Percentiles rank a stretch among this genome's conserved stretches.
Conservation (phyloP, 2,797 vertebrate species). For the Poeciliopsis infans region DNA sequence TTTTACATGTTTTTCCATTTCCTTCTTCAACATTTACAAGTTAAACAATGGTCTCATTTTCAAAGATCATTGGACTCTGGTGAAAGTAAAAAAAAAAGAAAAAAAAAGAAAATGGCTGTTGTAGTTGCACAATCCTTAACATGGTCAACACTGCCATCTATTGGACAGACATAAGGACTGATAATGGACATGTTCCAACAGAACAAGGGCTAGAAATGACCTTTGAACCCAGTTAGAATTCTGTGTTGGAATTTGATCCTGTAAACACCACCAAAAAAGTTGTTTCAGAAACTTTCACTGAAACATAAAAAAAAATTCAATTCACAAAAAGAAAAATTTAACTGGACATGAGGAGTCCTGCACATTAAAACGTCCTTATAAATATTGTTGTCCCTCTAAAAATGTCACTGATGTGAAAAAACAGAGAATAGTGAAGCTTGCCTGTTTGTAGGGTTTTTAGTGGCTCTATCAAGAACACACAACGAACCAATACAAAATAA, state of each 20-base stretch:
- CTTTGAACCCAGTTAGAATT: constrained; percentile 19
- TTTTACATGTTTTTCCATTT: background rate
- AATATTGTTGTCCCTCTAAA: background rate
- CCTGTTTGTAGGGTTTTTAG: background rate
- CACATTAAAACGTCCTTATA: background rate
- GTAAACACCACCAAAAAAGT: background rate
- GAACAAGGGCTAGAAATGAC: background rate
- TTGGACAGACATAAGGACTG: constrained; percentile 41
- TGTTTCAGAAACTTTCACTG: background rate
- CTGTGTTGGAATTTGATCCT: background rate
- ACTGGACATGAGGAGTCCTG: background rate
- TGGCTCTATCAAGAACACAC: background rate
- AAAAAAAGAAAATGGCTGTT: background rate
- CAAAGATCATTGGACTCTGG: background rate
- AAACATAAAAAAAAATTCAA: background rate
- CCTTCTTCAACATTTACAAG: background rate
- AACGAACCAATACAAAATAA: background rate
- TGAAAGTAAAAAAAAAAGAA: background rate
- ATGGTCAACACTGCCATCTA: constrained; percentile 58
- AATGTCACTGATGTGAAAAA: background rate
- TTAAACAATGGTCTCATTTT: background rate
- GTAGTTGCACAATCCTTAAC: background rate
- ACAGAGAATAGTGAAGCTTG: background rate
- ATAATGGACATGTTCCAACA: background rate
- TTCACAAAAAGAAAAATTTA: background rate